phyloP scores from a whole-genome alignment of 2,797 vertebrate species.

The Fistularia tabacaria region DNA sequence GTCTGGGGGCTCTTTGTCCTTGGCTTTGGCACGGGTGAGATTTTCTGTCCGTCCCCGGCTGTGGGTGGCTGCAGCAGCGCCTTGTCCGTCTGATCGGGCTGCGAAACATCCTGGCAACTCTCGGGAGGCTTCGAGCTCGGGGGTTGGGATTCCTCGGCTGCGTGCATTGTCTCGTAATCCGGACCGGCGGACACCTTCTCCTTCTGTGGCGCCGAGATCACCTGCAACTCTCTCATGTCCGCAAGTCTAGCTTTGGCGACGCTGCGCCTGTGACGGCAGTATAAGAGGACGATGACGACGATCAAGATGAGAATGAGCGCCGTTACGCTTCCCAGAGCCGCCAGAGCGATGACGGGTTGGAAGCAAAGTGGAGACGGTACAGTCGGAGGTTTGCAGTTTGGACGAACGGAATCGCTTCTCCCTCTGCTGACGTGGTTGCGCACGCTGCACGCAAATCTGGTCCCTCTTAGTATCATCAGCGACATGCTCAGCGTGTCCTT shows the following conservation, averaged over 20 bases:
- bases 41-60: slow-evolving; percentile 8
- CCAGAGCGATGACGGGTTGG: slow-evolving; percentile 1
- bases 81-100: slow-evolving; percentile 16
- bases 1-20: slow-evolving; percentile 48
- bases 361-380: slow-evolving; percentile 31
- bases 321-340: slow-evolving; percentile 27
- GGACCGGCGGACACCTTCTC: neutral
- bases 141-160: neutral
- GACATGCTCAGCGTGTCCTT: slow-evolving; percentile 39
- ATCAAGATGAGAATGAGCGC: slow-evolving; percentile 46
- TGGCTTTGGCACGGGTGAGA: slow-evolving; percentile 67
- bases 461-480: slow-evolving; percentile 24
- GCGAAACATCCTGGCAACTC: slow-evolving; percentile 12
- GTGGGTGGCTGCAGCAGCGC: neutral
- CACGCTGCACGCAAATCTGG: slow-evolving; percentile 39
- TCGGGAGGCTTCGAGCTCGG: slow-evolving; percentile 10
- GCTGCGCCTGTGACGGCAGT: slow-evolving; percentile 14
- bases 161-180: slow-evolving; percentile 48
- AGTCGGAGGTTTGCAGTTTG: slow-evolving; percentile 23
- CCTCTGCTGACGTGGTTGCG: slow-evolving; percentile 45
- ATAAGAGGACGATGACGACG: slow-evolving; percentile 18
- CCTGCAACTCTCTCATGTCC: slow-evolving; percentile 12
- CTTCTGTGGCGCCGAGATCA: slow-evolving; percentile 20
- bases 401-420: slow-evolving; percentile 36
- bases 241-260: neutral